These are phyloP conservation scores for Philantomba maxwellii DNA, from an alignment of 2,113 vertebrate species.

Conservation along the genomic window DNA sequence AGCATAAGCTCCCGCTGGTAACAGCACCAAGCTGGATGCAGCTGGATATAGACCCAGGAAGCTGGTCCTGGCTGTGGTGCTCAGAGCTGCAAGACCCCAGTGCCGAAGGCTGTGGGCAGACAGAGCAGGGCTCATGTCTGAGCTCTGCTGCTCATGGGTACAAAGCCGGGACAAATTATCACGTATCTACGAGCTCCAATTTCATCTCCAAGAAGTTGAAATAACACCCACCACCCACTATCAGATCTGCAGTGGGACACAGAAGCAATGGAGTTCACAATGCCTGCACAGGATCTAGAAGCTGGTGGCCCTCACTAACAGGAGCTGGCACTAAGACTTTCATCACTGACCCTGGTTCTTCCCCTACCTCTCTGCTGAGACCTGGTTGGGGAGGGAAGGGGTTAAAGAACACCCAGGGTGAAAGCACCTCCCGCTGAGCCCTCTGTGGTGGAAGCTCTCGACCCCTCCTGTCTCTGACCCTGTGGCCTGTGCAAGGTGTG, in stretches of 20 bases:
- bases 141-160: neutral
- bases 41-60: neutral
- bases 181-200: too few species aligned
- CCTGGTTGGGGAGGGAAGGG: neutral
- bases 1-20: accelerated
- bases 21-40: neutral
- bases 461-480: conserved; percentile 64
- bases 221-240: neutral
- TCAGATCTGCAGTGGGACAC: neutral
- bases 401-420: neutral
- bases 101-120: neutral
- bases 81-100: neutral
- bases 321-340: neutral
- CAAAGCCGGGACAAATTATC: accelerated
- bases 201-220: neutral
- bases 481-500: neutral
- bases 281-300: neutral
- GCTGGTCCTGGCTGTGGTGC: neutral
- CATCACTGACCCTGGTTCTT: too few species aligned
- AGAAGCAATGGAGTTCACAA: neutral
- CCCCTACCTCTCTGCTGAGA: accelerated
- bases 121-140: neutral
- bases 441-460: conserved; percentile 45
- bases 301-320: neutral
- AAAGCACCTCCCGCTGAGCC: neutral